Evolutionary conservation across 2,797 vertebrate genomes (phyloP).

Genomic region (Molossus alvarezi): DNA sequence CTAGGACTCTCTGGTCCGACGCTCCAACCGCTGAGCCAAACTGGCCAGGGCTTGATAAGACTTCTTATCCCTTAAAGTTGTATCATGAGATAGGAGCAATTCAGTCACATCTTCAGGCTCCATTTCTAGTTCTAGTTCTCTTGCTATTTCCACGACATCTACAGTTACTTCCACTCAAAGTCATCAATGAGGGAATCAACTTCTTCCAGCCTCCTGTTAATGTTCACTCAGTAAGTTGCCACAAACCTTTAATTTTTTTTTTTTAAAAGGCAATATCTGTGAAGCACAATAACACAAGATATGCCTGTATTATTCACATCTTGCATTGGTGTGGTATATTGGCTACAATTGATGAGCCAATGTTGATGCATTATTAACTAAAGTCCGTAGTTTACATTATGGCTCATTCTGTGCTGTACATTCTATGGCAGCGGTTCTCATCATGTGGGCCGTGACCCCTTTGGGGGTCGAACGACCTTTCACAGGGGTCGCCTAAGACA

Average conservation of each 20-base stretch:
- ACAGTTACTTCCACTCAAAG: neutral
- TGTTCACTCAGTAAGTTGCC: neutral
- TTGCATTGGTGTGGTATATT: neutral
- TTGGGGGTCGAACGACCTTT: too few relatives aligned
- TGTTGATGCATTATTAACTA: neutral
- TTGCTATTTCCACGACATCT: neutral
- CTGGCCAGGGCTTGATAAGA: too few relatives aligned
- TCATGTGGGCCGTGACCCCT: too few relatives aligned
- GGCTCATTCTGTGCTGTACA: neutral
- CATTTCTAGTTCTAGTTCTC: neutral
- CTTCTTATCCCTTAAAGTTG: neutral
- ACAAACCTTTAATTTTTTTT: neutral
- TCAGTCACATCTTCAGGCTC: neutral
- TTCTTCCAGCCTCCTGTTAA: neutral
- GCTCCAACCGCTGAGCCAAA: too few relatives aligned
- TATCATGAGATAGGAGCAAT: neutral
- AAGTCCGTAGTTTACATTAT: neutral
- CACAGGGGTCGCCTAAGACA: too few relatives aligned
- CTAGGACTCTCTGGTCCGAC: too few relatives aligned
- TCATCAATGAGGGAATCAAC: neutral
- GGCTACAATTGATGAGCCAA: neutral
- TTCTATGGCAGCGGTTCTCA: neutral
- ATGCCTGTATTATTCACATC: neutral
- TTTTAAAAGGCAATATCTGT: neutral
- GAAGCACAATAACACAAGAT: neutral